Conservation (phyloP, 2,113 vertebrate species). For the Machaerirhynchus nigripectus region DNA sequence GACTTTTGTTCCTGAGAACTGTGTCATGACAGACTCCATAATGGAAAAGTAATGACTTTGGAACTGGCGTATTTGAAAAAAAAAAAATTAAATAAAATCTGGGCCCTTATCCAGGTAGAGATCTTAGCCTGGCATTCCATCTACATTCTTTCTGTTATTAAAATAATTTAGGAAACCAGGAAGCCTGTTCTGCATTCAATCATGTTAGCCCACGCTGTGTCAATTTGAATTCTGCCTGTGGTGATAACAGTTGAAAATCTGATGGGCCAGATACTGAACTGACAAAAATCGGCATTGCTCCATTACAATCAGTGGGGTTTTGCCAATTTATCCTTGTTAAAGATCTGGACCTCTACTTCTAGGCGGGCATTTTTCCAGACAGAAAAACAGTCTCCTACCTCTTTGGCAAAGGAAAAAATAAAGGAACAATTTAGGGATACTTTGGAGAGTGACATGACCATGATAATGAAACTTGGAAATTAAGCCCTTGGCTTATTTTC, state of each 20-base stretch:
- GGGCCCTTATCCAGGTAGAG: conserved; percentile 68
- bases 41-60: conserved; percentile 46
- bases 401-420: conserved; percentile 44
- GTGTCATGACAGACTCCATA: background rate
- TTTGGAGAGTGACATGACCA: conserved; percentile 2
- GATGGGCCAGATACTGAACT: conserved; percentile 51
- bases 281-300: conserved; percentile 31
- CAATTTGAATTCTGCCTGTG: conserved; percentile 70
- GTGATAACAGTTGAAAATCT: conserved; percentile 65
- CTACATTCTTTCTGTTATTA: conserved; percentile 76
- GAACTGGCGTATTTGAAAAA: conserved; percentile 17
- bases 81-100: conserved; percentile 51
- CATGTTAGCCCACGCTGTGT: conserved; percentile 63
- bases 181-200: conserved; percentile 60
- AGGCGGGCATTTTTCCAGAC: conserved; percentile 56
- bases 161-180: conserved; percentile 70
- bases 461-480: background rate
- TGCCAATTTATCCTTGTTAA: conserved; percentile 47
- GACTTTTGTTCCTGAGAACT: background rate
- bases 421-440: background rate
- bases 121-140: conserved; percentile 72
- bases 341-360: conserved; percentile 42
- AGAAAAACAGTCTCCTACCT: conserved; percentile 49
- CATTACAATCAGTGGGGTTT: conserved; percentile 36
- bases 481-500: background rate